A percentile compares a stretch with the other conserved stretches of the same genome.
phyloP scores from a whole-genome alignment of 2,113 vertebrate genomes.

The Silurus meridionalis region DNA sequence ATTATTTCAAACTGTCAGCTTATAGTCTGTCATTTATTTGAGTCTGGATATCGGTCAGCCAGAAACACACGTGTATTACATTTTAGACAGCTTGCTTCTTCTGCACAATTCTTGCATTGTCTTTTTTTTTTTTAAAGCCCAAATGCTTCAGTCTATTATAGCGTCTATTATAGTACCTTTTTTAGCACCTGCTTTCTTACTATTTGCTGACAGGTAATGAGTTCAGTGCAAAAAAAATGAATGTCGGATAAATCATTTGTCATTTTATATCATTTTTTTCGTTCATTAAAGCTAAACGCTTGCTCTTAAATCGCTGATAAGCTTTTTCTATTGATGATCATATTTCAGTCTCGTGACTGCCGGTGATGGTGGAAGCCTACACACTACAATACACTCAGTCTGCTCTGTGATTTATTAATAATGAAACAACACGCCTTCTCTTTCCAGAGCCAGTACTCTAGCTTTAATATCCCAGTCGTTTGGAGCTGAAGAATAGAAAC shows the following conservation, averaged over 20 bases:
- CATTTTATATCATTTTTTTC: neutral
- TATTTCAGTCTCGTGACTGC: constrained; percentile 23
- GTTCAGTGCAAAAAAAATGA: neutral
- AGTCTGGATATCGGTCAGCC: constrained; percentile 4
- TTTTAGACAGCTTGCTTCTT: constrained; percentile 2
- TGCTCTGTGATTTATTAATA: constrained; percentile 64
- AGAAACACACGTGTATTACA: constrained; percentile 4
- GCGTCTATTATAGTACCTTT: neutral
- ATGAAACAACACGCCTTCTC: constrained; percentile 49
- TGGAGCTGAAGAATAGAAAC: neutral
- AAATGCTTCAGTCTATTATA: neutral
- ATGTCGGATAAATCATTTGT: constrained; percentile 1
- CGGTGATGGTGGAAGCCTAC: neutral
- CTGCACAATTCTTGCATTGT: neutral
- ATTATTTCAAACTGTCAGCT: constrained; percentile 19
- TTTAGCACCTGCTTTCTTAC: neutral
- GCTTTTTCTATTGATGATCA: neutral
- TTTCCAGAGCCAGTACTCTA: constrained; percentile 1
- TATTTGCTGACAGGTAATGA: neutral
- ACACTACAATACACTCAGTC: neutral
- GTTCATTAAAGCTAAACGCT: neutral
- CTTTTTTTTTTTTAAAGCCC: neutral
- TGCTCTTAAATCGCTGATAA: neutral
- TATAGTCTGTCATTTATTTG: neutral
- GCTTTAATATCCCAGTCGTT: neutral